Percentiles rank a stretch among this genome's conserved stretches.
Evolutionary conservation across 2,888 invertebrate species (phyloP).

Genomic region (Mimachlamys varia): DNA sequence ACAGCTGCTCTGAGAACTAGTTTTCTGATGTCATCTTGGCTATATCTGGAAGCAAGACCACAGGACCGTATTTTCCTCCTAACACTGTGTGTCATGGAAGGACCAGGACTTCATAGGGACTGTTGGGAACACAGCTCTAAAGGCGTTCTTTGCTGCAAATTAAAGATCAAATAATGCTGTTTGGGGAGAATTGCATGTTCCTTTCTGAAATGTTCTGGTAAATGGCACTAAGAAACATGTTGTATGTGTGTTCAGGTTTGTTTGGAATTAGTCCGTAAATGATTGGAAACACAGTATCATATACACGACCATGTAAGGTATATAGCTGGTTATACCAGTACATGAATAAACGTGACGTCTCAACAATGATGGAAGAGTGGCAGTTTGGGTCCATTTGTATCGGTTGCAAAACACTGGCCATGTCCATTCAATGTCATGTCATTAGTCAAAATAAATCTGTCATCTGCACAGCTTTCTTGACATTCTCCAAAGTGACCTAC

Average conservation of each 20-base stretch:
- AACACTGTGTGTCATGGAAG: too few species aligned
- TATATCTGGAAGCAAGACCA: too few species aligned
- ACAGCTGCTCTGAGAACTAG: too few species aligned
- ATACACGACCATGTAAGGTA: constrained; percentile 42
- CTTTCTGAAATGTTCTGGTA: too few species aligned
- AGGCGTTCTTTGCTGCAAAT: too few species aligned
- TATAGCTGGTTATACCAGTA: constrained; percentile 43
- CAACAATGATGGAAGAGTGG: background rate
- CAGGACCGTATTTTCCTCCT: too few species aligned
- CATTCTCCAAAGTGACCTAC: background rate
- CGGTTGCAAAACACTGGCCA: background rate
- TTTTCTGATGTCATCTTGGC: too few species aligned
- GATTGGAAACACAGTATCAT: constrained; percentile 39
- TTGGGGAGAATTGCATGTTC: too few species aligned
- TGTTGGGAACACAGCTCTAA: too few species aligned
- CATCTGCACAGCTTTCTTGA: constrained; percentile 31
- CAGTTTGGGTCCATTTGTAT: background rate
- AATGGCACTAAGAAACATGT: background rate
- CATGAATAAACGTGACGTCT: constrained; percentile 45
- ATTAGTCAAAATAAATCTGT: constrained; percentile 37
- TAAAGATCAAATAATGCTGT: too few species aligned
- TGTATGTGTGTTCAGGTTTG: constrained; percentile 20
- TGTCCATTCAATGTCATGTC: background rate
- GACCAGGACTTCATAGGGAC: too few species aligned
- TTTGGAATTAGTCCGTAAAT: constrained; percentile 44